Base-by-base conservation (phyloP, 2,888 invertebrate genomes). In the Galeruca laticollis region DNA sequence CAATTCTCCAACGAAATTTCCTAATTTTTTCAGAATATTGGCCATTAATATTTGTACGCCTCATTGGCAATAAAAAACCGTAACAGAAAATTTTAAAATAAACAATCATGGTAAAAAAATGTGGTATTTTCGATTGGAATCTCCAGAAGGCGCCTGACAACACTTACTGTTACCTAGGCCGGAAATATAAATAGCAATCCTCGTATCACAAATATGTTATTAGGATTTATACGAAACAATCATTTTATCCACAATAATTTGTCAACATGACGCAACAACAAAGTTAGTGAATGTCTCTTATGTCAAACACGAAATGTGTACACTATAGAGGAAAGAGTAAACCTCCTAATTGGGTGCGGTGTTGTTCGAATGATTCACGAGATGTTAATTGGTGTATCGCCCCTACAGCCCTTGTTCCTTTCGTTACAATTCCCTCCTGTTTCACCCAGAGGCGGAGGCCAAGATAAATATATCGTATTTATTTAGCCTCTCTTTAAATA, bases 351-450 rank as follows among this genome's bases (percentile, higher is more conserved):
- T 84, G 81, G 83, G 79, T 77, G 80, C 79, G 80, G 81, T 82
- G 81, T 79, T 80, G 81, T 81, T 77, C 72, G 79, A 82, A 81
- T 84, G 83, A 84, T 84, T 84, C 83, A 83, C 82, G 82, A 80
- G 82, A 82, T 82, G 83, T 83, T 84, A 84, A 84, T 83, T 84
- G 83, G 82, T 79, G 78, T 78, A 78, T 80, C 79, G 80, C 82
- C 83, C 79, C 76, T 73, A 60, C 75, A 70, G 70, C 73, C 74
- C 73, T 70, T 70, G 70, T 66, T 72, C 72, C 71, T 70, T 69
- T 72, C 75, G 65, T 75, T 73, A 64, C 69, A 63, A 70, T 69
- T 65, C 75, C 70, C 73, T 70, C 65, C 75, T 70, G 71, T 60
- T 74, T 69, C 68, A 66, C 69, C 52, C 72, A 73, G 63, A 20